Conservation (phyloP, 2,888 invertebrate genomes). For the Drosophila macrospina region DNA sequence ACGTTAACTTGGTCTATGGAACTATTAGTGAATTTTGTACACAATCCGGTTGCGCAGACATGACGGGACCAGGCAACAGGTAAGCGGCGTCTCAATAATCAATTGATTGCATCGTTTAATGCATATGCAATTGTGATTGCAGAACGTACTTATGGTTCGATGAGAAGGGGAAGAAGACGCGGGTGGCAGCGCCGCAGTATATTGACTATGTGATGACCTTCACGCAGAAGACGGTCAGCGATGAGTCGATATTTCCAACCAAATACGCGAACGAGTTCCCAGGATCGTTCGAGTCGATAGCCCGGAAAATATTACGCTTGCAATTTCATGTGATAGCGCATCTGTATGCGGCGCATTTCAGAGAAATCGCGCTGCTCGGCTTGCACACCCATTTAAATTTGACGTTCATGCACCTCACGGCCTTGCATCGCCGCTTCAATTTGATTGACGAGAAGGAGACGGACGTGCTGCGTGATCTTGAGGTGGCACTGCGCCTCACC, state of each 20-base stretch:
- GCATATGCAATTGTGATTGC: conserved; percentile 66
- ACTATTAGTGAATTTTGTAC: conserved; percentile 99
- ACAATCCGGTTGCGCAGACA: conserved; percentile 96
- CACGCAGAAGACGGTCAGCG: conserved; percentile 98
- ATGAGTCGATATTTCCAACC: conserved; percentile 98
- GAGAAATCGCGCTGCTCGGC: conserved; percentile 96
- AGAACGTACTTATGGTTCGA: conserved; percentile 99
- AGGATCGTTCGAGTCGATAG: conserved; percentile 95
- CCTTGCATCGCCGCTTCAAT: conserved; percentile 93
- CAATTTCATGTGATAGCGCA: conserved; percentile 99
- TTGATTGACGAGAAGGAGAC: conserved; percentile 98
- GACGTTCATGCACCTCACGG: conserved; percentile 98
- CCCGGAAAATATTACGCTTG: conserved; percentile 97
- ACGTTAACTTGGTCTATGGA: conserved; percentile 99
- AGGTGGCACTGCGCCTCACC: conserved; percentile 91
- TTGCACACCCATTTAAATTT: conserved; percentile 98
- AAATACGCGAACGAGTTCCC: conserved; percentile 99
- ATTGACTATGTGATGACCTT: conserved; percentile 99
- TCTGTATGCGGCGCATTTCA: conserved; percentile 98
- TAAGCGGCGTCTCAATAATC: conserved; percentile 85
- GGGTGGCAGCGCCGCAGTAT: conserved; percentile 98
- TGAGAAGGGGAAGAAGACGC: conserved; percentile 99
- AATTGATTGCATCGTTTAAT: too few species aligned
- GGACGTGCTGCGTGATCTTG: conserved; percentile 96
- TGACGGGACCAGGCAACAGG: conserved; percentile 98